Percentiles rank a stretch among this genome's conserved stretches.
Evolutionary conservation across 2,888 invertebrate species (phyloP).

Genomic region (Prosopocoilus inquinatus): DNA sequence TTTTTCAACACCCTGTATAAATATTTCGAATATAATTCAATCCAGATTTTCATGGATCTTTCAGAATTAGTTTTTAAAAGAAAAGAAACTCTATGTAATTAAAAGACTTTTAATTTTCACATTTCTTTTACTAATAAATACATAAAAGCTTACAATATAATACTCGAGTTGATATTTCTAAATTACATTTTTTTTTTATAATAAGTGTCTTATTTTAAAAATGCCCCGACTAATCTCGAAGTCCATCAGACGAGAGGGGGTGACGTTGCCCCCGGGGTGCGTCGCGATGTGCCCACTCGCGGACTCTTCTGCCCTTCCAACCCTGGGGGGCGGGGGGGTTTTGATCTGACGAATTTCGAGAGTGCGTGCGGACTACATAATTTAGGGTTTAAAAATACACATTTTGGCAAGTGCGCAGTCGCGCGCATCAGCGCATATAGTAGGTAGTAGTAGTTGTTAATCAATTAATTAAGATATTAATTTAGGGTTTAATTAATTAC

Average conservation of each 20-base stretch:
- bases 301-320: neutral
- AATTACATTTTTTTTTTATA: neutral
- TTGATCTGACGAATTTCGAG: neutral
- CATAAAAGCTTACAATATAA: conserved; percentile 28
- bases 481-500: conserved; percentile 16
- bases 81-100: conserved; percentile 7
- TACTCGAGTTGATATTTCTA: conserved; percentile 16
- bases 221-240: conserved; percentile 1
- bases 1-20: too few species aligned
- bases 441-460: conserved; percentile 14
- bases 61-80: neutral
- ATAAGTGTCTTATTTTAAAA: conserved; percentile 1
- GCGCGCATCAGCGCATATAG: conserved; percentile 22
- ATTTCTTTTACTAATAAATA: conserved; percentile 37
- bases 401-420: conserved; percentile 40
- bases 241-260: neutral
- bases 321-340: too few species aligned
- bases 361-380: neutral
- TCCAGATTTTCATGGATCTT: neutral
- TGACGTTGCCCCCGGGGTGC: neutral
- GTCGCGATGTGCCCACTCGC: neutral
- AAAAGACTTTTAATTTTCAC: conserved; percentile 19
- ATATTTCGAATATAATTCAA: too few species aligned
- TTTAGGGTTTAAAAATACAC: conserved; percentile 10
- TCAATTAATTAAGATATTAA: conserved; percentile 19